phyloP scores from a whole-genome alignment of 2,888 invertebrate genomes.

The Brachypalpus laphriformis region DNA sequence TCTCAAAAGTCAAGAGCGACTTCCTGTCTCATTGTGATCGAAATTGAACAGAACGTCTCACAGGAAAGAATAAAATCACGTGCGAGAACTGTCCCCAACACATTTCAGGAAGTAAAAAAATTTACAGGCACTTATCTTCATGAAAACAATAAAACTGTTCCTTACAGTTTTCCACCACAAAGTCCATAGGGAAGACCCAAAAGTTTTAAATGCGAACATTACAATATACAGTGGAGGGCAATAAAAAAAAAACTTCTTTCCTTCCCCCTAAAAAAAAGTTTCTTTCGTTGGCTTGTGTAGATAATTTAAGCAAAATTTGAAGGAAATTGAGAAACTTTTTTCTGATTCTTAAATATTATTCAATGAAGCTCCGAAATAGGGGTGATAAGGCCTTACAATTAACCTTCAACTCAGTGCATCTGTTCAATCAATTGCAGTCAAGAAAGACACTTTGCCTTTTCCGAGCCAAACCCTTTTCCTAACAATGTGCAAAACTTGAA shows the following conservation, averaged over 20 bases:
- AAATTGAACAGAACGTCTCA: not conserved
- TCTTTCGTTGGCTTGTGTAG: slow-evolving; percentile 7
- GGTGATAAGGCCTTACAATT: not conserved
- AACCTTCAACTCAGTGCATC: not conserved
- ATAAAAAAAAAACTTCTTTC: not conserved
- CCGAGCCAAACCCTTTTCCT: not conserved
- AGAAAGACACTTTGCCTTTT: not conserved
- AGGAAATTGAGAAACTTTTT: not conserved
- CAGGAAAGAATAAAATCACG: not conserved
- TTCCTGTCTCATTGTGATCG: not conserved
- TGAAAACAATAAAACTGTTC: not conserved
- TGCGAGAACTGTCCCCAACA: not conserved
- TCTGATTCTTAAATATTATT: not conserved
- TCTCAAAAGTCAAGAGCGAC: not conserved
- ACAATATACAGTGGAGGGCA: not conserved
- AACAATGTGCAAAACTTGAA: not conserved
- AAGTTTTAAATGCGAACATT: not conserved
- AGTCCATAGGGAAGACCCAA: not conserved
- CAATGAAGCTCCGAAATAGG: not conserved
- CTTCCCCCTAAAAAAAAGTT: not conserved
- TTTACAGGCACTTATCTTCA: not conserved
- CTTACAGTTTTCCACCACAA: not conserved
- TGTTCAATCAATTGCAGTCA: not conserved
- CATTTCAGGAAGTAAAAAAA: not conserved
- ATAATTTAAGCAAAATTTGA: slow-evolving; percentile 6